Conservation (phyloP, 2,888 invertebrate genomes). For the Proisotoma minuta region DNA sequence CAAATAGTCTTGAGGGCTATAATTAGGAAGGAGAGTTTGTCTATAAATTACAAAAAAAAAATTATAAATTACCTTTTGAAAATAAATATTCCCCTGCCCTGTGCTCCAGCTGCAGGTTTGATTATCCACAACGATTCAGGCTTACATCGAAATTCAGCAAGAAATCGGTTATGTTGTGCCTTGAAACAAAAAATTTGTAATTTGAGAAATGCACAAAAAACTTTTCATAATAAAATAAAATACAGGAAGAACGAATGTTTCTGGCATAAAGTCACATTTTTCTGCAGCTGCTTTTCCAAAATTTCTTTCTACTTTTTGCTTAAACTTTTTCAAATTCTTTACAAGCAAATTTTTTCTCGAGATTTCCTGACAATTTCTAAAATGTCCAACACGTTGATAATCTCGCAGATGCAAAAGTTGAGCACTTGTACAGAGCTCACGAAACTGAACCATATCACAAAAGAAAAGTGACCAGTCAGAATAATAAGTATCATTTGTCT, state of each 20-base stretch:
- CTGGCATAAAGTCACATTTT: constrained; percentile 57
- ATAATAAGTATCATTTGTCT: constrained; percentile 48
- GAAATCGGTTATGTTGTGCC: constrained; percentile 60
- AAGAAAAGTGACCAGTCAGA: constrained; percentile 60
- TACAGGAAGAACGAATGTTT: constrained; percentile 60
- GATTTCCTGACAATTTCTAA: constrained; percentile 60
- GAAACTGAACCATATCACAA: constrained; percentile 59
- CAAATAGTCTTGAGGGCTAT: neutral
- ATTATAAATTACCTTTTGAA: constrained; percentile 54
- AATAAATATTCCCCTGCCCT: constrained; percentile 61
- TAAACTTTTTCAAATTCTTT: constrained; percentile 56
- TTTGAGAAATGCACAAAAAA: neutral
- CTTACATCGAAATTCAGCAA: constrained; percentile 59
- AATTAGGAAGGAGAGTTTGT: too few relatives aligned
- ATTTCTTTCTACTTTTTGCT: constrained; percentile 47
- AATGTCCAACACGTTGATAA: constrained; percentile 59
- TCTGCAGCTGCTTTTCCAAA: constrained; percentile 51
- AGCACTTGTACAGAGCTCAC: constrained; percentile 51
- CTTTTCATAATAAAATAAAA: constrained; percentile 38
- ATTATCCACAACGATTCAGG: constrained; percentile 61
- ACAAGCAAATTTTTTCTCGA: constrained; percentile 59
- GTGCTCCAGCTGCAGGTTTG: constrained; percentile 60
- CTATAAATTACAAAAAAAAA: too few relatives aligned
- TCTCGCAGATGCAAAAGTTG: constrained; percentile 52
- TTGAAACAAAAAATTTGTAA: constrained; percentile 46